These are phyloP conservation scores for Pogonophryne albipinna DNA, from an alignment of 2,797 vertebrate species.

Conservation along the genomic window DNA sequence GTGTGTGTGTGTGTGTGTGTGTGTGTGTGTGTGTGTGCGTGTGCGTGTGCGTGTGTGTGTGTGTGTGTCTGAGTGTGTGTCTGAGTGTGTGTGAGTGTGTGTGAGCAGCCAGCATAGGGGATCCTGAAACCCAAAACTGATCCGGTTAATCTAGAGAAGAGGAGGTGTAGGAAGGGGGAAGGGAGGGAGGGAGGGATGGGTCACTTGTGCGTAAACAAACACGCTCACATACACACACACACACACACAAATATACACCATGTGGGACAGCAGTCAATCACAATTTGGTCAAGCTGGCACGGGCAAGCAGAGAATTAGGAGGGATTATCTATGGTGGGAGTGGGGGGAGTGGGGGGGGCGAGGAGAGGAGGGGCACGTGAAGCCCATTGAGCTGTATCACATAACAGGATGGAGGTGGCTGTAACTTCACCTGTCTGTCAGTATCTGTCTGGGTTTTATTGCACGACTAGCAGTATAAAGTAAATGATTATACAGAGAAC, in stretches of 20 bases:
- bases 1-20: conserved; percentile 13
- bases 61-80: neutral
- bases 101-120: conserved; percentile 46
- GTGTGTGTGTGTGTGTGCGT: neutral
- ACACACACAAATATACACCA: conserved; percentile 27
- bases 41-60: neutral
- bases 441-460: conserved; percentile 2
- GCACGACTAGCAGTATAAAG: neutral
- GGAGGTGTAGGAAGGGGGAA: conserved; percentile 28
- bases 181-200: conserved; percentile 14
- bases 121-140: conserved; percentile 80
- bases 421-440: conserved; percentile 43
- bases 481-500: neutral
- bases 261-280: conserved; percentile 82
- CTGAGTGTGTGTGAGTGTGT: neutral
- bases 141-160: conserved; percentile 77
- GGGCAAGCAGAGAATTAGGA: conserved; percentile 79
- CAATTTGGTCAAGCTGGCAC: conserved; percentile 80
- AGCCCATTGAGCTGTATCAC: conserved; percentile 60
- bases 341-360: neutral
- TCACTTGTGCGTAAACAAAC: conserved; percentile 31
- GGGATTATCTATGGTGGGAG: conserved; percentile 75
- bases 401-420: conserved; percentile 47
- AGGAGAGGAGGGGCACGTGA: conserved; percentile 25
- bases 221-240: conserved; percentile 22